phyloP scores from a whole-genome alignment of 2,888 invertebrate genomes.

The Tinea trinotella region DNA sequence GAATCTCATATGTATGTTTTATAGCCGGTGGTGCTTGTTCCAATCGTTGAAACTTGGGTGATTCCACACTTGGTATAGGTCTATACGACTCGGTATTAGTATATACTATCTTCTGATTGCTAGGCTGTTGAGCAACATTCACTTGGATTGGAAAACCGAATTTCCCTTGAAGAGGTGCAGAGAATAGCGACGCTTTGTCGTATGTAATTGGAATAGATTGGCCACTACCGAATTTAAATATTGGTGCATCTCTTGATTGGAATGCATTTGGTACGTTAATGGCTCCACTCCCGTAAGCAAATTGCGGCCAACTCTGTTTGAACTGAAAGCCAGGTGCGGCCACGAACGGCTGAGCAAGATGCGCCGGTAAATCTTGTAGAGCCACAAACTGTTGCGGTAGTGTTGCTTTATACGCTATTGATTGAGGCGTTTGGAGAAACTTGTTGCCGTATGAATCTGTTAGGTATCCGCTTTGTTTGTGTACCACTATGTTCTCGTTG shows the following conservation, averaged over 20 bases:
- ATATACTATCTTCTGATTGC: constrained; percentile 39
- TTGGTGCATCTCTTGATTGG: constrained; percentile 29
- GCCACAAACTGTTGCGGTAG: constrained; percentile 55
- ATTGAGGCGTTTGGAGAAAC: constrained; percentile 44
- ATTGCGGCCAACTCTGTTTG: constrained; percentile 30
- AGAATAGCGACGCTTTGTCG: constrained; percentile 34
- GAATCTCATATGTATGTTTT: background rate
- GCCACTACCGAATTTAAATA: constrained; percentile 32
- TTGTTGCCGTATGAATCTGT: constrained; percentile 61
- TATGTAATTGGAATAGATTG: constrained; percentile 36
- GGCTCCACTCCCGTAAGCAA: constrained; percentile 8
- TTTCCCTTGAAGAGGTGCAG: constrained; percentile 30
- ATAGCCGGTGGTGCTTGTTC: constrained; percentile 26
- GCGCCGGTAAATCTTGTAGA: constrained; percentile 53
- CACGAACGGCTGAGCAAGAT: constrained; percentile 51
- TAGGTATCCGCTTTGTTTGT: constrained; percentile 41
- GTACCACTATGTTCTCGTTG: constrained; percentile 35
- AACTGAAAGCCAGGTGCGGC: constrained; percentile 40
- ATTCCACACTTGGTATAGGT: constrained; percentile 23
- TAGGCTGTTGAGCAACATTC: constrained; percentile 34
- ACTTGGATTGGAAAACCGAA: background rate
- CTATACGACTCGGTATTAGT: constrained; percentile 32
- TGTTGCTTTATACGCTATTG: constrained; percentile 42
- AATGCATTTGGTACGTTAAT: background rate
- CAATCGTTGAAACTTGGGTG: constrained; percentile 33